Percentiles rank a stretch among this genome's conserved stretches.
Evolutionary conservation across 2,113 vertebrate species (phyloP).

Genomic region (cattle (Bos taurus)): DNA sequence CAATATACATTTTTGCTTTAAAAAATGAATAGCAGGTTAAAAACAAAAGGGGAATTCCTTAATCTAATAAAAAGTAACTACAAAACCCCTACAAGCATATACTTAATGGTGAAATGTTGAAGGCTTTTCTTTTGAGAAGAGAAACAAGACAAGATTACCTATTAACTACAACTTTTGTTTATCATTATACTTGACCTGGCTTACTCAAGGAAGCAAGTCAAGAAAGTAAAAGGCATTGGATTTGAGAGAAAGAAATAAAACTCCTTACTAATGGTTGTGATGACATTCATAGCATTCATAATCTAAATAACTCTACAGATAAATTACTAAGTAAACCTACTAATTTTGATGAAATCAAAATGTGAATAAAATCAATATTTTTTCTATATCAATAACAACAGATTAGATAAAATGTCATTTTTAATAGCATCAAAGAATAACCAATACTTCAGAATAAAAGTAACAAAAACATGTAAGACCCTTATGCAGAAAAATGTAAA

Average conservation of each 20-base stretch:
- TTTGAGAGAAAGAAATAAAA: constrained; percentile 11
- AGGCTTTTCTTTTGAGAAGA: neutral
- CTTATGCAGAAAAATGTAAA: neutral
- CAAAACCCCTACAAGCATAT: neutral
- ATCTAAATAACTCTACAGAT: neutral
- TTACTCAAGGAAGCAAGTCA: neutral
- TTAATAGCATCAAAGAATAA: neutral
- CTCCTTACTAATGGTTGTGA: neutral
- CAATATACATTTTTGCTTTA: neutral
- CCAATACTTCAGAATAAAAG: neutral
- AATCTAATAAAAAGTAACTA: neutral
- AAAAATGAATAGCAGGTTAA: neutral
- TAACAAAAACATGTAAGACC: neutral
- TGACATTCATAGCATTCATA: neutral
- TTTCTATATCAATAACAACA: neutral
- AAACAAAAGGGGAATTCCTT: neutral
- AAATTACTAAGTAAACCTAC: neutral
- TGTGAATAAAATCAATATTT: neutral
- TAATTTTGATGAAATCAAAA: neutral
- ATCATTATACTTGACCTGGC: neutral
- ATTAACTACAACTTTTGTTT: neutral
- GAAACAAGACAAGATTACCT: neutral
- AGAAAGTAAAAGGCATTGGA: neutral
- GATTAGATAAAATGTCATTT: neutral
- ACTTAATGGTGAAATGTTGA: neutral